Evolutionary conservation across 2,888 invertebrate species (phyloP).

Genomic region (Epinotia demarniana): DNA sequence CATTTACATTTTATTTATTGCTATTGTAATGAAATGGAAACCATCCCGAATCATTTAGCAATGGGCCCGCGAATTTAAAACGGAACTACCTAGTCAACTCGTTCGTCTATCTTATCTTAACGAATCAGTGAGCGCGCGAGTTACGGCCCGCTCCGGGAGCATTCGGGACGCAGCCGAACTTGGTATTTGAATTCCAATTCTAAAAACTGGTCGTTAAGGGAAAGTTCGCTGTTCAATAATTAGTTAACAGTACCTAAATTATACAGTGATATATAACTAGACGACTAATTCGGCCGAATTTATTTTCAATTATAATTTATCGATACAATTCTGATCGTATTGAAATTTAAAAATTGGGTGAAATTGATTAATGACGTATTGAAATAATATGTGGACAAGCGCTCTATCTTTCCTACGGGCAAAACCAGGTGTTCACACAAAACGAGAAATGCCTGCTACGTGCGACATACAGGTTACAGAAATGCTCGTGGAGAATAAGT

Average conservation of each 20-base stretch:
- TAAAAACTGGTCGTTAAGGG: slow-evolving; percentile 64
- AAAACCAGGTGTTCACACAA: too few species aligned
- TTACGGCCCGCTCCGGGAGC: slow-evolving; percentile 63
- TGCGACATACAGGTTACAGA: too few species aligned
- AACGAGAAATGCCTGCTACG: too few species aligned
- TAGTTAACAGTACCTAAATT: not conserved
- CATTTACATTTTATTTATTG: not conserved
- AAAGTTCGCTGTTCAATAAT: slow-evolving; percentile 20
- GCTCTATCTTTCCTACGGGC: too few species aligned
- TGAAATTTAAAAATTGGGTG: too few species aligned
- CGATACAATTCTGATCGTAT: too few species aligned
- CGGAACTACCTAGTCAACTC: slow-evolving; percentile 52
- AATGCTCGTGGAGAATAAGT: too few species aligned
- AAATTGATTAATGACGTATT: too few species aligned
- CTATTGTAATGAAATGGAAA: slow-evolving; percentile 1
- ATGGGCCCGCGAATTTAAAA: slow-evolving; percentile 41
- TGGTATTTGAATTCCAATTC: slow-evolving; percentile 57
- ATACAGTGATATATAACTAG: not conserved
- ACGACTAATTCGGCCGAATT: too few species aligned
- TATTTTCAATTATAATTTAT: too few species aligned
- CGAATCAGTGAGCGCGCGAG: slow-evolving; percentile 81
- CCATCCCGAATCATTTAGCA: slow-evolving; percentile 26
- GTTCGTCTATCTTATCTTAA: slow-evolving; percentile 69
- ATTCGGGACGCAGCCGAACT: slow-evolving; percentile 56
- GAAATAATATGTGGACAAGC: too few species aligned